A percentile compares a stretch with the other conserved stretches of the same genome.
Conservation (phyloP, 2,113 vertebrate genomes). For the Neolamprologus hecqui region DNA sequence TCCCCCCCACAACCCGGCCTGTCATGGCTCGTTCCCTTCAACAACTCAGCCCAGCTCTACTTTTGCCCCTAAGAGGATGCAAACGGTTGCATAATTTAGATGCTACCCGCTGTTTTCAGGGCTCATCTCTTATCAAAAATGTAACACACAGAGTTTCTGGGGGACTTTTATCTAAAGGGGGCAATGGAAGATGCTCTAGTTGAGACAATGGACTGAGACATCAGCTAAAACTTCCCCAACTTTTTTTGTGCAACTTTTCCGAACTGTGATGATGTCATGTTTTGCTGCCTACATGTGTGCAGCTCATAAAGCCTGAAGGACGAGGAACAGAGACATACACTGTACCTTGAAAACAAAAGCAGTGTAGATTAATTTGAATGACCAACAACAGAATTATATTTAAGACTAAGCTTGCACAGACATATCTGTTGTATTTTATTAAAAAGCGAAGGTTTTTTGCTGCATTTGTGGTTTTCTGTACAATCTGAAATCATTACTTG, state of each 20-base stretch:
- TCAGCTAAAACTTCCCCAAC: conserved; percentile 30
- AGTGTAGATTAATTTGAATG: neutral
- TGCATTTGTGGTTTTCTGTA: neutral
- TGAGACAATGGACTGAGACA: conserved; percentile 42
- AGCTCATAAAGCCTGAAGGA: neutral
- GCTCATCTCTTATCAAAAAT: conserved; percentile 63
- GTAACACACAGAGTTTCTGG: conserved; percentile 52
- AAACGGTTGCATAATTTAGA: conserved; percentile 71
- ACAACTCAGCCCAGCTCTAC: conserved; percentile 63
- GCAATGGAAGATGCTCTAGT: conserved; percentile 25
- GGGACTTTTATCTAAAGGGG: conserved; percentile 50
- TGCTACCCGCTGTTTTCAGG: conserved; percentile 55
- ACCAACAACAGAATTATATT: neutral
- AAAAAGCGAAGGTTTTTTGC: neutral
- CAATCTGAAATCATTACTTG: neutral
- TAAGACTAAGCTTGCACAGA: neutral
- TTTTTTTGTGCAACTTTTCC: conserved; percentile 37
- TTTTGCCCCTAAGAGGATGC: conserved; percentile 64
- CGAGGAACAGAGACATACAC: neutral
- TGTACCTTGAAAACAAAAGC: neutral
- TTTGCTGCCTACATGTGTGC: neutral
- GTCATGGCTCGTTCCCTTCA: conserved; percentile 66
- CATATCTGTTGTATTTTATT: neutral
- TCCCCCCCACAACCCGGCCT: conserved; percentile 41
- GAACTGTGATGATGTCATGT: neutral